These are phyloP conservation scores for Eutolmus rufibarbis DNA, from an alignment of 2,888 invertebrate genomes.

Conservation along the genomic window DNA sequence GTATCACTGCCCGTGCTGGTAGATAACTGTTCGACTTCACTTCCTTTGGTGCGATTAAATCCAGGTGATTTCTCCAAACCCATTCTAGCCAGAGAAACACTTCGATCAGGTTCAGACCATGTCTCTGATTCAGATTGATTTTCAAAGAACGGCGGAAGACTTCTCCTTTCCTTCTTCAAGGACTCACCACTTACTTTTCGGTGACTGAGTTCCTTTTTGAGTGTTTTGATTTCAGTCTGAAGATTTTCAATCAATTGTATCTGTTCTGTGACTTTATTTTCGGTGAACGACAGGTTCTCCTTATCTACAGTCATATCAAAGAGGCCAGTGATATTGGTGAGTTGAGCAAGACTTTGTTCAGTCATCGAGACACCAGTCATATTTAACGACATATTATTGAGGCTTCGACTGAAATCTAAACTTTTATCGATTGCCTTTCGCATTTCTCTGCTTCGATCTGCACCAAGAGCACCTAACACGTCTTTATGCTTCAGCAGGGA, in stretches of 20 bases:
- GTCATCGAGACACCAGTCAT: constrained; percentile 58
- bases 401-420: constrained; percentile 65
- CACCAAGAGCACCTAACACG: constrained; percentile 65
- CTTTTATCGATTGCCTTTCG: constrained; percentile 67
- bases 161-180: constrained; percentile 58
- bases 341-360: constrained; percentile 64
- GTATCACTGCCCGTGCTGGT: constrained; percentile 45
- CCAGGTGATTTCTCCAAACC: constrained; percentile 65
- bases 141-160: constrained; percentile 54
- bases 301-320: constrained; percentile 53
- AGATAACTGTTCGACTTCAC: constrained; percentile 50
- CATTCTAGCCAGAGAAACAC: constrained; percentile 81
- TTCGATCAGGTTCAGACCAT: constrained; percentile 87
- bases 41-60: constrained; percentile 46
- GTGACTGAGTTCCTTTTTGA: constrained; percentile 55
- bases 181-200: constrained; percentile 48
- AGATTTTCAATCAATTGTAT: constrained; percentile 52
- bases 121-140: constrained; percentile 77
- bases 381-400: constrained; percentile 61
- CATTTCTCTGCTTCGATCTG: constrained; percentile 64
- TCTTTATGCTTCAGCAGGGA: constrained; percentile 67
- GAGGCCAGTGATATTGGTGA: constrained; percentile 64
- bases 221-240: constrained; percentile 55
- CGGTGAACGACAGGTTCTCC: constrained; percentile 55
- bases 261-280: constrained; percentile 48